Percentiles rank a stretch among this genome's conserved stretches.
phyloP scores from a whole-genome alignment of 2,888 invertebrate species.

The Cyclophora albipunctata region DNA sequence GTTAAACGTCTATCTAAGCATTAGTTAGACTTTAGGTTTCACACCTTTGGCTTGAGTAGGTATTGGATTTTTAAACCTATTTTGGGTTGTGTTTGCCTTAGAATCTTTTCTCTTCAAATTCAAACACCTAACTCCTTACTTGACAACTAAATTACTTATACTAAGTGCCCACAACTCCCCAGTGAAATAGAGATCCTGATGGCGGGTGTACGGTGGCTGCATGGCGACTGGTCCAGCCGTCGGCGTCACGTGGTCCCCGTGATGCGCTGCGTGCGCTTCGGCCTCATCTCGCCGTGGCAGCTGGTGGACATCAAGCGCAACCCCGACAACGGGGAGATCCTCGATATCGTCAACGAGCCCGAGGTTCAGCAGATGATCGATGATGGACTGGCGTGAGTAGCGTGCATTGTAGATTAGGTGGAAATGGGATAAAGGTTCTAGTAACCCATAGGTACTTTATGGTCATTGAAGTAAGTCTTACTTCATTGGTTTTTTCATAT shows the following conservation, averaged over 20 bases:
- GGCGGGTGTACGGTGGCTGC: slow-evolving; percentile 87
- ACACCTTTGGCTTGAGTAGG: too few species aligned
- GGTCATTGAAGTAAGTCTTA: too few species aligned
- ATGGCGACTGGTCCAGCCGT: slow-evolving; percentile 80
- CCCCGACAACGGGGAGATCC: slow-evolving; percentile 82
- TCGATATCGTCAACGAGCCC: slow-evolving; percentile 79
- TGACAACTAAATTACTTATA: too few species aligned
- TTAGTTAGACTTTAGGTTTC: too few species aligned
- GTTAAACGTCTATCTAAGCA: too few species aligned
- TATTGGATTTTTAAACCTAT: too few species aligned
- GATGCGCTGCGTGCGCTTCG: slow-evolving; percentile 83
- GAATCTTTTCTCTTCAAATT: too few species aligned
- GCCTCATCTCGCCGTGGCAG: slow-evolving; percentile 86
- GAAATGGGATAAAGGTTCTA: slow-evolving; percentile 57
- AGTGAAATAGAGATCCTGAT: slow-evolving; percentile 85
- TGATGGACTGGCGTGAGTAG: slow-evolving; percentile 86
- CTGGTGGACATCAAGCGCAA: slow-evolving; percentile 85
- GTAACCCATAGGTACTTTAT: too few species aligned
- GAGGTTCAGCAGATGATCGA: slow-evolving; percentile 86
- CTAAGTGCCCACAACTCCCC: not conserved
- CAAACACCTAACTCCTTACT: too few species aligned
- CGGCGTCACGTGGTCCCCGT: slow-evolving; percentile 75
- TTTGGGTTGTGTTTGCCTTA: too few species aligned
- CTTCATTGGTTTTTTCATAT: too few species aligned
- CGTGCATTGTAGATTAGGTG: too few species aligned